Conservation (phyloP, 2,888 invertebrate genomes). For the Acanthosoma haemorrhoidale region DNA sequence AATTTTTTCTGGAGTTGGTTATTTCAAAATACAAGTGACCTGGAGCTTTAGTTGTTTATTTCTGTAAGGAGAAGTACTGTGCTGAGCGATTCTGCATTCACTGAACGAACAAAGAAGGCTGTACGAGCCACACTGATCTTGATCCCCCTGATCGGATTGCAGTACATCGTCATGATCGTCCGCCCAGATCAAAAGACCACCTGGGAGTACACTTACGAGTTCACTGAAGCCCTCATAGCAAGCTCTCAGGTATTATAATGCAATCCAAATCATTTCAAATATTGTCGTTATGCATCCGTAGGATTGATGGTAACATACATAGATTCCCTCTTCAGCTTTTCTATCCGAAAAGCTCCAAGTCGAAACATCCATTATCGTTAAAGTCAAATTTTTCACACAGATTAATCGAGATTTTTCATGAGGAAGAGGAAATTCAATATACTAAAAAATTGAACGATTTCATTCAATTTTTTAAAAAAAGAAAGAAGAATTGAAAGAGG, state of each 20-base stretch:
- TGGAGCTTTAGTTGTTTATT: constrained; percentile 19
- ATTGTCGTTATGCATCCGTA: no score
- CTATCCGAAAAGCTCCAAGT: no score
- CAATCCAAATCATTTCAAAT: no score
- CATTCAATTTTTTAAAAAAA: no score
- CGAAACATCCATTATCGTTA: no score
- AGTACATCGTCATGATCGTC: constrained; percentile 83
- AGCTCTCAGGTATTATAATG: constrained; percentile 74
- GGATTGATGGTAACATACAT: no score
- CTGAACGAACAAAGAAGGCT: constrained; percentile 43
- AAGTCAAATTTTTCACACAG: no score
- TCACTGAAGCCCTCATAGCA: constrained; percentile 76
- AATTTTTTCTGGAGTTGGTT: background rate
- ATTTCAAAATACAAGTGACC: background rate
- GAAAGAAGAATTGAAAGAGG: no score
- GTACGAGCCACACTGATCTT: constrained; percentile 78
- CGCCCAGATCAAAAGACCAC: constrained; percentile 63
- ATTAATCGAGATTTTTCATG: no score
- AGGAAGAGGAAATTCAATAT: no score
- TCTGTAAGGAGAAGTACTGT: constrained; percentile 23
- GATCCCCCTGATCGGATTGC: constrained; percentile 84
- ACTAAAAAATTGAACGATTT: no score
- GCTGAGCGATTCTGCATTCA: constrained; percentile 26
- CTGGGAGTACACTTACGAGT: constrained; percentile 75
- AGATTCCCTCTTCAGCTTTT: no score